These are phyloP conservation scores for Tetragonisca angustula DNA, from an alignment of 2,888 invertebrate species.

Conservation along the genomic window DNA sequence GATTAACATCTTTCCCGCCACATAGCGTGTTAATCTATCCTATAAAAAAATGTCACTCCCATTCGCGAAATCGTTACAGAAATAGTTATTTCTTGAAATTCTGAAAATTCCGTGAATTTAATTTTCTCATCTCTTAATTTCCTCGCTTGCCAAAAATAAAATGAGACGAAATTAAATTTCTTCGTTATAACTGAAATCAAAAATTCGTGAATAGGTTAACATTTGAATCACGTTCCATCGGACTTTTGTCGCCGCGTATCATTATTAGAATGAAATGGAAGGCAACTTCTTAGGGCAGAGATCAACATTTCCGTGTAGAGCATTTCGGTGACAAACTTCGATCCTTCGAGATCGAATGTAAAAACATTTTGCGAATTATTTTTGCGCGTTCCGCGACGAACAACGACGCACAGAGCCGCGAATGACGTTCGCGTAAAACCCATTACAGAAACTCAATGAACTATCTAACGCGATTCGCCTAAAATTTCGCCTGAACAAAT, in stretches of 20 bases:
- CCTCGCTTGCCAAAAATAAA: too few relatives aligned
- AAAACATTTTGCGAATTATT: conserved; percentile 4
- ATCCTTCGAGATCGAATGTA: too few relatives aligned
- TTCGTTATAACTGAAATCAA: too few relatives aligned
- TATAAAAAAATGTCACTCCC: too few relatives aligned
- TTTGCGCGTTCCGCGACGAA: neutral
- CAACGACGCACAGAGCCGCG: neutral
- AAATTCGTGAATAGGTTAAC: neutral
- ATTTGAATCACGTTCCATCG: neutral
- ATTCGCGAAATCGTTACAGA: too few relatives aligned
- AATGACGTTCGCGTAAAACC: conserved; percentile 38
- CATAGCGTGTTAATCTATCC: too few relatives aligned
- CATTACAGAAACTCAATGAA: conserved; percentile 50
- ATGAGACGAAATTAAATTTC: too few relatives aligned
- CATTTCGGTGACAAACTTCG: conserved; percentile 7
- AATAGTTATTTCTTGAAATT: too few relatives aligned
- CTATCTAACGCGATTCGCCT: conserved; percentile 48
- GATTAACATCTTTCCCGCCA: too few relatives aligned
- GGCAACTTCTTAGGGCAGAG: neutral
- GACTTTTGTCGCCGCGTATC: neutral
- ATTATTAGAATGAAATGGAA: conserved; percentile 15
- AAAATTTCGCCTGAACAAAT: conserved; percentile 53
- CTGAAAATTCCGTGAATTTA: too few relatives aligned
- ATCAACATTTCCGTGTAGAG: neutral
- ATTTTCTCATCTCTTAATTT: too few relatives aligned